Evolutionary conservation across 2,113 vertebrate species (phyloP), one percentile per base, ranked within the genome.

Genomic region (Accipiter virgatus): DNA sequence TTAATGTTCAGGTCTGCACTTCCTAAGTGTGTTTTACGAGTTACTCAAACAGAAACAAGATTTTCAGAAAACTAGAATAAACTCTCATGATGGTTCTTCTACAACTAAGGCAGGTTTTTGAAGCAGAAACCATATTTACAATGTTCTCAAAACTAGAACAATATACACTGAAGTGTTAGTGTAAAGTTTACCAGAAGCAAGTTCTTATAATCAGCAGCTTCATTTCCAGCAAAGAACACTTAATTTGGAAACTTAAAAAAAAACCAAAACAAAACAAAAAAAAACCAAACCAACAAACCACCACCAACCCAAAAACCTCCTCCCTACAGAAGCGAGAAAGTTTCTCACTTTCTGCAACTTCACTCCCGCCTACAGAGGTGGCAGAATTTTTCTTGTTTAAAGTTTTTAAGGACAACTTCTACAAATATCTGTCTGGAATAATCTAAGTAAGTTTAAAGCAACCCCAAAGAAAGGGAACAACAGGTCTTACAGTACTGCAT

Each of bases 281-380:
- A 13, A 2, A 7, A 6, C 6, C 13, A 25, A 14, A 15, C 2
- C 25, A 26, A 14, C 25, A 26, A 53, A 53, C 52, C 52, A 53
- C 52, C 52, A 53, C 15, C 10, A 15, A 26, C 13, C 5, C 19
- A 26, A 18, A 40, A 42, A 25, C 75, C 77, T 84, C 67, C 48
- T 91, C 84, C 75, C 70, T 82, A 40, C 19, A 65, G 48, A 94
- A 93, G 61, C 65, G 86, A 95, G 70, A 90, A 96, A 91, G 81
- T 91, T 97, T 91, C 93, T 89, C 62, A n/a, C 74, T 85, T 96
- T 87, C 81, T 89, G 66, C 62, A 89, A 79, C 78, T 93, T 97
- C 84, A 84, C 71, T 94, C 84, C 88, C 70, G 0, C 95, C 96
- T 86, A 96, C 95, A 80, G 27, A 96, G 68, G 74, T 26, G 38